These are phyloP conservation scores for Pygathrix nemaeus DNA, from an alignment of 2,113 vertebrate genomes.

Conservation along the genomic window DNA sequence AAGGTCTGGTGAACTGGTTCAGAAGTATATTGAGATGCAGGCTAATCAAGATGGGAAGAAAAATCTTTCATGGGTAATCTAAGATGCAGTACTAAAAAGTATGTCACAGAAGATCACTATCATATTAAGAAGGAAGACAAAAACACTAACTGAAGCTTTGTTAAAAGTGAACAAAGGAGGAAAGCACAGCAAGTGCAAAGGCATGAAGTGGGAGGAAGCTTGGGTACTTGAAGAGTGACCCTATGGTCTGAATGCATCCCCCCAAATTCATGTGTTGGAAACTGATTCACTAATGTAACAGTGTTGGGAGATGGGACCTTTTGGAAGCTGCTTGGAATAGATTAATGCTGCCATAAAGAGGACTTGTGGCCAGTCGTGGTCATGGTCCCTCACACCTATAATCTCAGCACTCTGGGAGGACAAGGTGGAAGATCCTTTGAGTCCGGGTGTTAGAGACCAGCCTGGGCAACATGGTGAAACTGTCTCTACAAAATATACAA, in stretches of 20 bases:
- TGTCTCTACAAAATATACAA: no score
- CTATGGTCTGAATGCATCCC: no score
- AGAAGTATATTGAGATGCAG: not conserved
- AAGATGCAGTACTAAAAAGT: not conserved
- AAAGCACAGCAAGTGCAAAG: not conserved
- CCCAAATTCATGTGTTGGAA: no score
- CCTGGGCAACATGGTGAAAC: no score
- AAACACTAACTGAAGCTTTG: not conserved
- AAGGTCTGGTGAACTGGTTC: not conserved
- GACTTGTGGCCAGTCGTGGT: fast-evolving
- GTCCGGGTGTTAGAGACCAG: no score
- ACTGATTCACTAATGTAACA: not conserved
- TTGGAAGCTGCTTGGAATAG: not conserved
- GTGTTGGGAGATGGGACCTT: no score
- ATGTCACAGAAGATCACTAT: not conserved
- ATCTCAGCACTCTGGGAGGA: no score
- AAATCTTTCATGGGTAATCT: not conserved
- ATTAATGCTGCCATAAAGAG: not conserved
- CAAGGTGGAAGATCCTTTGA: no score
- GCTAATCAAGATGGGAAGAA: not conserved
- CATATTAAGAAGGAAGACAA: not conserved
- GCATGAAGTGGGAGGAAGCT: not conserved
- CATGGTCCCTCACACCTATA: no score
- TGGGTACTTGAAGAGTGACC: not conserved
- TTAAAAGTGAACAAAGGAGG: not conserved